These are phyloP conservation scores for Eupeodes corollae DNA, from an alignment of 1,140 invertebrate species.

Conservation along the genomic window DNA sequence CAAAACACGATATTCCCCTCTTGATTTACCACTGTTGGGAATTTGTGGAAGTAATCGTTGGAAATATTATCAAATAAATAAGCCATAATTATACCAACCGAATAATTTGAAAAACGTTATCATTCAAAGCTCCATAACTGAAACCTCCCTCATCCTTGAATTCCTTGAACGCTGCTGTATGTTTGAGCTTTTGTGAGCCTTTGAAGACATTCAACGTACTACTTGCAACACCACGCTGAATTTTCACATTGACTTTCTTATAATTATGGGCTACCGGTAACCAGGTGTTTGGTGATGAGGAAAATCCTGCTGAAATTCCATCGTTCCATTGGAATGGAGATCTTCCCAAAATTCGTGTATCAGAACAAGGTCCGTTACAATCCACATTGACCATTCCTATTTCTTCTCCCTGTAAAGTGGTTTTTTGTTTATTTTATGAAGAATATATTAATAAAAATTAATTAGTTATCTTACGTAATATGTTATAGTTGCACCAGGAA, in stretches of 20 bases:
- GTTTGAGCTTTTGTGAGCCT: conserved; percentile 20
- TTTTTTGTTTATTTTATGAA: neutral
- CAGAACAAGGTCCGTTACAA: conserved; percentile 39
- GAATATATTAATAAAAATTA: too few species aligned
- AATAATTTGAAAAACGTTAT: conserved; percentile 28
- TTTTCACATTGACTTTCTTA: conserved; percentile 40
- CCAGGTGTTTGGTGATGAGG: conserved; percentile 49
- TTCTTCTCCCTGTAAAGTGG: conserved; percentile 56
- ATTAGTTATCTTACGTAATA: conserved; percentile 50
- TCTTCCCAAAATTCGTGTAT: conserved; percentile 47
- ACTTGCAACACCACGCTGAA: conserved; percentile 29
- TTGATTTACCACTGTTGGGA: conserved; percentile 5
- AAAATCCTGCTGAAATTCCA: conserved; percentile 48
- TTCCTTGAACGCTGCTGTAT: conserved; percentile 19
- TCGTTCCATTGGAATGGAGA: conserved; percentile 59
- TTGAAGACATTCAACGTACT: conserved; percentile 31
- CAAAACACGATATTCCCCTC: neutral
- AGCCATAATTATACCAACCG: conserved; percentile 9
- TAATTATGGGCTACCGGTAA: conserved; percentile 51
- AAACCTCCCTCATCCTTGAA: conserved; percentile 24
- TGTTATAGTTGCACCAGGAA: conserved; percentile 60
- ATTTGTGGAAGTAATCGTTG: neutral
- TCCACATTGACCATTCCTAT: conserved; percentile 61
- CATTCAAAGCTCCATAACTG: conserved; percentile 22
- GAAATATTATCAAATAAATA: neutral